Evolutionary conservation across 2,888 invertebrate genomes (phyloP).

Genomic region (Drosophila lutescens): DNA sequence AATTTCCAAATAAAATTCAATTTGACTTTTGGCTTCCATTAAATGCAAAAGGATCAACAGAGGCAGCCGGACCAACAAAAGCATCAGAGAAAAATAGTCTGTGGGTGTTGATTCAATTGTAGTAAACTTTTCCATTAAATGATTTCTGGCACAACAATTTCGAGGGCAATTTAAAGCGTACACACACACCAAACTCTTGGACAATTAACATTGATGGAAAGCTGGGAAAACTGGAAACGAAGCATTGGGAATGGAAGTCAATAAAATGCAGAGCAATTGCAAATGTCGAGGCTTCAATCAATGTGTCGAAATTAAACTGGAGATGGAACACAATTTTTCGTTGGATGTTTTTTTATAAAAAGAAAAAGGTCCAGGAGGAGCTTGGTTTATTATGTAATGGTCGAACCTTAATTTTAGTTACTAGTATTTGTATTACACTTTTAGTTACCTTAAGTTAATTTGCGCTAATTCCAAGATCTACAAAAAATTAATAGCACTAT

Average conservation of each 20-base stretch:
- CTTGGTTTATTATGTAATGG: neutral
- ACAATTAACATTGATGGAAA: slow-evolving; percentile 70
- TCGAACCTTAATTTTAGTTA: neutral
- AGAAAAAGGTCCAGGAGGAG: neutral
- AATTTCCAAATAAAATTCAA: slow-evolving; percentile 57
- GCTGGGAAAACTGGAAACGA: slow-evolving; percentile 10
- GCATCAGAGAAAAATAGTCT: slow-evolving; percentile 19
- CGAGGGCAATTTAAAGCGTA: slow-evolving; percentile 54
- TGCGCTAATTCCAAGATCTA: too few relatives aligned
- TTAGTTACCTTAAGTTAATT: neutral
- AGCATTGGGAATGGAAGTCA: slow-evolving; percentile 17
- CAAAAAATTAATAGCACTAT: neutral
- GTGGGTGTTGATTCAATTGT: slow-evolving; percentile 61
- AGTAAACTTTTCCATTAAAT: slow-evolving; percentile 46
- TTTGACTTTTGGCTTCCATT: slow-evolving; percentile 59
- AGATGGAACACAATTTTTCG: neutral
- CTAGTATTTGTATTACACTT: neutral
- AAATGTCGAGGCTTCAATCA: slow-evolving; percentile 67
- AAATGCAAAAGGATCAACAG: slow-evolving; percentile 41
- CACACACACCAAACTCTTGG: neutral
- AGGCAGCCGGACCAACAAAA: slow-evolving; percentile 1
- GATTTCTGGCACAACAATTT: slow-evolving; percentile 52
- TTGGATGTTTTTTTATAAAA: neutral
- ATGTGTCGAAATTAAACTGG: slow-evolving; percentile 33
- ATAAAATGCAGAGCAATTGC: slow-evolving; percentile 51